Percentiles rank a stretch among this genome's conserved stretches.
These are phyloP conservation scores for Pipa parva DNA, from an alignment of 2,113 vertebrate genomes.

Conservation along the genomic window DNA sequence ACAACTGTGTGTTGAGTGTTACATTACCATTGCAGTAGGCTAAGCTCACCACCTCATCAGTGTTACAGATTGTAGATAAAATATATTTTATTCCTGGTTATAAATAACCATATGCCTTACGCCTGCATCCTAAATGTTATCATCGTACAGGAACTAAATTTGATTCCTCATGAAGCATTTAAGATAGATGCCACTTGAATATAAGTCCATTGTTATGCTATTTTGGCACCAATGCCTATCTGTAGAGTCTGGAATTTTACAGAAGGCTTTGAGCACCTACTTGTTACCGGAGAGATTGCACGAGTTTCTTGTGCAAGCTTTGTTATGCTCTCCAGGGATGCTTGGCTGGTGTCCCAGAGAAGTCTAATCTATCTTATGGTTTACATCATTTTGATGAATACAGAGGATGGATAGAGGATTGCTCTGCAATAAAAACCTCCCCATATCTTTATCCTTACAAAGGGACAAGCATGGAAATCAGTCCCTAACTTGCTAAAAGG, in stretches of 20 bases:
- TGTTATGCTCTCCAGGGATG: slow-evolving; percentile 7
- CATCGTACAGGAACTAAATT: not conserved
- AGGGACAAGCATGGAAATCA: not conserved
- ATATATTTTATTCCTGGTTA: slow-evolving; percentile 7
- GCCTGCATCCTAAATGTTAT: slow-evolving; percentile 6
- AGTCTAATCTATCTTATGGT: not conserved
- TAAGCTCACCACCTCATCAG: slow-evolving; percentile 20
- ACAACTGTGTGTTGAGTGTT: not conserved
- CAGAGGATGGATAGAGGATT: not conserved
- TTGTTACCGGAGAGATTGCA: slow-evolving; percentile 8
- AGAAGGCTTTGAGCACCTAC: slow-evolving; percentile 20
- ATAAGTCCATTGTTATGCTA: not conserved
- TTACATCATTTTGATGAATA: slow-evolving; percentile 1
- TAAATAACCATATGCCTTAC: slow-evolving; percentile 12
- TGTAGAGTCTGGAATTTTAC: slow-evolving; percentile 1
- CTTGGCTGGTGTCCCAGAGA: slow-evolving; percentile 27
- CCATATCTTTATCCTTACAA: not conserved
- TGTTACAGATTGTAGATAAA: slow-evolving; percentile 47
- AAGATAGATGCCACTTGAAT: slow-evolving; percentile 17
- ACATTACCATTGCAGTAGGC: not conserved
- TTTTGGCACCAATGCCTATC: slow-evolving; percentile 15
- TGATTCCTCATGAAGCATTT: slow-evolving; percentile 18
- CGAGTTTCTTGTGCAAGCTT: slow-evolving; percentile 5
- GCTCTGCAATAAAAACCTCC: not conserved
- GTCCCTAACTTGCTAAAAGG: not conserved